Conservation (phyloP, 1,140 invertebrate species). For the Rhyacophila brunnea region DNA sequence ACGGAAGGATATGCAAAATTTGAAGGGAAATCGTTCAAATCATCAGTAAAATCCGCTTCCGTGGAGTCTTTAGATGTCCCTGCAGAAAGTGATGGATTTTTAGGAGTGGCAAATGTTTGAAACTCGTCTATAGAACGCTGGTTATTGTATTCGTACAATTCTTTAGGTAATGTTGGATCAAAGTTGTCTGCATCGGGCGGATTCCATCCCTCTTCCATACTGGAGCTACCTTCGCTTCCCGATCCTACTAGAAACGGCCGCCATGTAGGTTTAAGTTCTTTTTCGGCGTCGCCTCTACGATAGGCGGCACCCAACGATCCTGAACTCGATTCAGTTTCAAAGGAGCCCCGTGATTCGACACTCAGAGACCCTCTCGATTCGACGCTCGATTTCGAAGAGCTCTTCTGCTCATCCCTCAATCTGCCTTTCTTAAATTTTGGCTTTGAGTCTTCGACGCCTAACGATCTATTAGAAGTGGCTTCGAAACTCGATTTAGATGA, state of each 20-base stretch:
- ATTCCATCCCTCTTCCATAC: constrained; percentile 77
- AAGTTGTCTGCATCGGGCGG: constrained; percentile 71
- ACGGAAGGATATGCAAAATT: constrained; percentile 67
- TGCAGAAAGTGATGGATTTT: constrained; percentile 56
- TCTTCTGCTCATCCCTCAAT: constrained; percentile 51
- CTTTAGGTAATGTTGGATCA: constrained; percentile 54
- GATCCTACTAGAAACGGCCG: constrained; percentile 78
- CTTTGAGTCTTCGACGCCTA: constrained; percentile 53
- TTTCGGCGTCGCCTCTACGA: constrained; percentile 57
- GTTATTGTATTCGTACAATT: constrained; percentile 50
- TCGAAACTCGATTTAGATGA: constrained; percentile 53
- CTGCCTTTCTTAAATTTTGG: constrained; percentile 45
- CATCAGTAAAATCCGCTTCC: constrained; percentile 69
- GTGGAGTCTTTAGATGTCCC: constrained; percentile 61
- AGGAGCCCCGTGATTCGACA: constrained; percentile 65
- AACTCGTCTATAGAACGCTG: constrained; percentile 52
- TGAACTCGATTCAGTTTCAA: constrained; percentile 73
- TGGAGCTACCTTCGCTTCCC: constrained; percentile 68
- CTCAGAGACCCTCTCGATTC: constrained; percentile 60
- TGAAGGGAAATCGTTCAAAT: constrained; percentile 69
- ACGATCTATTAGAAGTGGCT: constrained; percentile 51
- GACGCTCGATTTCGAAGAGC: constrained; percentile 60
- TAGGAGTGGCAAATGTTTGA: constrained; percentile 51
- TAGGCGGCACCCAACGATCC: constrained; percentile 67
- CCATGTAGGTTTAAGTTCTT: constrained; percentile 75